A percentile compares a stretch with the other conserved stretches of the same genome.
Conservation (phyloP, 2,113 vertebrate species). For the Kryptolebias marmoratus region DNA sequence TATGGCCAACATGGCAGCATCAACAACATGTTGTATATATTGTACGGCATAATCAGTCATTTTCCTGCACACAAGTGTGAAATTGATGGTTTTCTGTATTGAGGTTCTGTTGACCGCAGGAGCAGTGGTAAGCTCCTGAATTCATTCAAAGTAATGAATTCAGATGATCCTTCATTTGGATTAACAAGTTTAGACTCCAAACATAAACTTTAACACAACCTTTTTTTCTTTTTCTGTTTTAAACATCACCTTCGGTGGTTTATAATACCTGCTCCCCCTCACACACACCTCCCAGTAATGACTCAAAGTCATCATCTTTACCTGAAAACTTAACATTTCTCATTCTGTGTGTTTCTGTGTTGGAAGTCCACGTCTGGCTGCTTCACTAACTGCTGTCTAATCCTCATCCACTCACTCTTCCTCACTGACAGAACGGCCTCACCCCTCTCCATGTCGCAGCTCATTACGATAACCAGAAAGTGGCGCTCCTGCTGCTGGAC, state of each 20-base stretch:
- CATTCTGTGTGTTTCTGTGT: neutral
- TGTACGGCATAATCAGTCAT: neutral
- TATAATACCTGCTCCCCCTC: too few relatives aligned
- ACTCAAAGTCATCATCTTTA: neutral
- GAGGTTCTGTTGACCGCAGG: conserved; percentile 58
- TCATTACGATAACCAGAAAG: conserved; percentile 99
- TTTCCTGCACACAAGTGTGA: neutral
- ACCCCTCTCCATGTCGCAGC: conserved; percentile 97
- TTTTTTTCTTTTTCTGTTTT: conserved; percentile 7
- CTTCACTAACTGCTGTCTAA: conserved; percentile 56
- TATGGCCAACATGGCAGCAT: too few relatives aligned
- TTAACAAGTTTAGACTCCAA: conserved; percentile 42
- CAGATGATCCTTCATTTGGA: conserved; percentile 26
- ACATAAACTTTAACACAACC: conserved; percentile 36
- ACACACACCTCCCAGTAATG: conserved; percentile 6
- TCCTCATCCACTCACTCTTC: conserved; percentile 63
- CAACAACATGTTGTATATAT: neutral
- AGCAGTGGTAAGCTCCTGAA: conserved; percentile 58
- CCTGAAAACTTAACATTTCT: conserved; percentile 11
- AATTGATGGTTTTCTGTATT: conserved; percentile 44
- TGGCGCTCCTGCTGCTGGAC: conserved; percentile 95
- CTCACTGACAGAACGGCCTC: conserved; percentile 92
- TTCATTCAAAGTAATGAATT: conserved; percentile 14
- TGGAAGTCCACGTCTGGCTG: conserved; percentile 7
- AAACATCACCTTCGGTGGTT: neutral